Percentiles rank a stretch among this genome's conserved stretches.
phyloP scores from a whole-genome alignment of 2,888 invertebrate species.

The Lepidocyrtinus sp. region DNA sequence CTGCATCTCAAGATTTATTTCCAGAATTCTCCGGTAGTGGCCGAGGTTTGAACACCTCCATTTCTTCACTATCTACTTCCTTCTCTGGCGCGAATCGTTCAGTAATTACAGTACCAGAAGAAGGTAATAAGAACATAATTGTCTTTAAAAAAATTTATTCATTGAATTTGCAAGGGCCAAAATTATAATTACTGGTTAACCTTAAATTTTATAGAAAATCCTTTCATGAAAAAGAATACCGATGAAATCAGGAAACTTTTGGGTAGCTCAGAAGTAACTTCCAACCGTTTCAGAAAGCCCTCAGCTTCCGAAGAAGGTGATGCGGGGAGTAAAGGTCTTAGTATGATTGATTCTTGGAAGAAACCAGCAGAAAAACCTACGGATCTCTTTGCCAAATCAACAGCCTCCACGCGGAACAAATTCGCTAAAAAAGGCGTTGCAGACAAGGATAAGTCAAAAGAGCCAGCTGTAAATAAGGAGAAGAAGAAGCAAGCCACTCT shows the following conservation, averaged over 20 bases:
- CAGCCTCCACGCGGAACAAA: constrained; percentile 15
- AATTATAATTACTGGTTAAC: too few relatives aligned
- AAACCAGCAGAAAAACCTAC: constrained; percentile 65
- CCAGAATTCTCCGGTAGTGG: constrained; percentile 5
- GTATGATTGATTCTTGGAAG: constrained; percentile 67
- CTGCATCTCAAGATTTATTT: constrained; percentile 51
- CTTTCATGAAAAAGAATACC: constrained; percentile 65
- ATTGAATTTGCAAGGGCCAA: too few relatives aligned
- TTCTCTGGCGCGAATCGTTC: constrained; percentile 29
- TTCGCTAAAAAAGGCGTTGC: constrained; percentile 29
- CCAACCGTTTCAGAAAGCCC: constrained; percentile 63
- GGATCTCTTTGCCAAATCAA: constrained; percentile 29
- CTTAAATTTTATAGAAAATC: constrained; percentile 62
- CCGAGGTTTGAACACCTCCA: constrained; percentile 28
- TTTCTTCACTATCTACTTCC: constrained; percentile 21
- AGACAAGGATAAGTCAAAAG: constrained; percentile 45
- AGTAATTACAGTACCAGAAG: constrained; percentile 31
- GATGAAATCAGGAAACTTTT: constrained; percentile 66
- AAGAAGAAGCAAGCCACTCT: constrained; percentile 64
- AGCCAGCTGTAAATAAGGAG: constrained; percentile 21
- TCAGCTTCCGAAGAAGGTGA: constrained; percentile 33
- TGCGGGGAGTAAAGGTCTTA: constrained; percentile 54
- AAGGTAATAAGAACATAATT: too few relatives aligned
- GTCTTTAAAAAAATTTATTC: too few relatives aligned
- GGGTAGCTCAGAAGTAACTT: constrained; percentile 21